Evolutionary conservation across 2,113 vertebrate genomes (phyloP), one percentile per base, ranked within the genome.

Genomic region (Cygnus buccinator): DNA sequence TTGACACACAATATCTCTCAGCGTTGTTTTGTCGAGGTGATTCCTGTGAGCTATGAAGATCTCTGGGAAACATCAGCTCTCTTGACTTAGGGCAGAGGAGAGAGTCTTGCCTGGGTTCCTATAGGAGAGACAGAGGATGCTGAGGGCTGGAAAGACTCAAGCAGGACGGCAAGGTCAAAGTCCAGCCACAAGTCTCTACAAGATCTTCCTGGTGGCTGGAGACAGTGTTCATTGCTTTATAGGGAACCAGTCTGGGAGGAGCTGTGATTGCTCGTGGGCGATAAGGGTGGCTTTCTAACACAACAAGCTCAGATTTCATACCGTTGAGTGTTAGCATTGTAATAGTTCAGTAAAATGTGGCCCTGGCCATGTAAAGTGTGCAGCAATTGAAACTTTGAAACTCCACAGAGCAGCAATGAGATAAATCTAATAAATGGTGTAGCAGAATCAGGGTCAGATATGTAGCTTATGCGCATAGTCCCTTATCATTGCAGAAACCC

Each of bases 401-500:
- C 23, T 54, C 29, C 31, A 16, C 31, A 20, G 1, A 54, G 21
- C 21, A 54, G 19, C 43, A 71, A 44, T 10, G 33, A 70, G 43
- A 43, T 86, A 84, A 81, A 86, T 39, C 26, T 44, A 74, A 75
- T 52, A 35, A 76, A 37, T 8, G 2, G 23, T 48, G 41, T 23
- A 87, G 48, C 54, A 93, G 75, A 87, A 87, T 0, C 85, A 6
- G 22, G 57, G 72, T 82, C 65, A 79, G 61, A 62, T 66, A 46
- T 11, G 15, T 76, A 58, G 68, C 28, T 93, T 91, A 74, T 59
- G 25, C 78, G 19, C 25, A 71, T 18, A 13, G 8, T 92, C 65
- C 58, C 43, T 91, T 89, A 71, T 28, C 3, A 78, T 86, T 95
- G 87, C 89, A 91, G 87, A 93, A 94, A 90, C 21, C 18, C 12